Conservation (phyloP, 2,888 invertebrate genomes). For the Vannuccia rotundouncinata region DNA sequence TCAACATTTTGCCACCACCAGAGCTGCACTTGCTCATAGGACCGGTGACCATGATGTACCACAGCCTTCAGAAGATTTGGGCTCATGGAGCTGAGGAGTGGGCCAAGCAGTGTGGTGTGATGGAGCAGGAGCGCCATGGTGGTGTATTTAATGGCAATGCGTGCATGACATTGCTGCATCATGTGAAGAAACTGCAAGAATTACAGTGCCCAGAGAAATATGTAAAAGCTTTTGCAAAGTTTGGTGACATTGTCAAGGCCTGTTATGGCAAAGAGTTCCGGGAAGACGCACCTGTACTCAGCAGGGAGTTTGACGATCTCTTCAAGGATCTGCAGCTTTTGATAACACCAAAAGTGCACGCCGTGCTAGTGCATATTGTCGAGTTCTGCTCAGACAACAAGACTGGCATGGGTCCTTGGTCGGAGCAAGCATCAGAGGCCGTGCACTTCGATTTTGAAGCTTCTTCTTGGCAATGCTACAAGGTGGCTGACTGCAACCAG, state of each 20-base stretch:
- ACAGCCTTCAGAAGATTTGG: slow-evolving; percentile 1
- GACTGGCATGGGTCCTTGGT: neutral
- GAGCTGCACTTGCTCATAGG: neutral
- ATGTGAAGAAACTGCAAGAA: neutral
- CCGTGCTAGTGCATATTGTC: neutral
- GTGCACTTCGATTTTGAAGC: slow-evolving; percentile 16
- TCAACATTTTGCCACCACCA: neutral
- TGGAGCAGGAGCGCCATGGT: slow-evolving; percentile 3
- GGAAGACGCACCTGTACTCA: neutral
- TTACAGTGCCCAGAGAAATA: neutral
- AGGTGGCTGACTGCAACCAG: slow-evolving; percentile 3
- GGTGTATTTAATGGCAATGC: neutral
- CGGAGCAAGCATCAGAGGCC: slow-evolving; percentile 15
- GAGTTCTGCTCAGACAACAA: neutral
- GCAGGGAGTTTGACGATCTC: neutral
- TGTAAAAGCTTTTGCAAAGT: slow-evolving; percentile 8
- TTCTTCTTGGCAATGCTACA: neutral
- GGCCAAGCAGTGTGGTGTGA: neutral
- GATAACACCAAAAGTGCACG: slow-evolving; percentile 22
- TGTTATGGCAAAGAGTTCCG: neutral
- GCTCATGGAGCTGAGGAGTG: slow-evolving; percentile 11
- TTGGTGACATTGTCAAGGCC: neutral
- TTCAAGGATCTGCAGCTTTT: neutral
- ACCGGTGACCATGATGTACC: neutral
- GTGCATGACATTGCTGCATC: slow-evolving; percentile 1